Evolutionary conservation across 2,888 invertebrate genomes (phyloP).

Genomic region (Orthosia gracilis): DNA sequence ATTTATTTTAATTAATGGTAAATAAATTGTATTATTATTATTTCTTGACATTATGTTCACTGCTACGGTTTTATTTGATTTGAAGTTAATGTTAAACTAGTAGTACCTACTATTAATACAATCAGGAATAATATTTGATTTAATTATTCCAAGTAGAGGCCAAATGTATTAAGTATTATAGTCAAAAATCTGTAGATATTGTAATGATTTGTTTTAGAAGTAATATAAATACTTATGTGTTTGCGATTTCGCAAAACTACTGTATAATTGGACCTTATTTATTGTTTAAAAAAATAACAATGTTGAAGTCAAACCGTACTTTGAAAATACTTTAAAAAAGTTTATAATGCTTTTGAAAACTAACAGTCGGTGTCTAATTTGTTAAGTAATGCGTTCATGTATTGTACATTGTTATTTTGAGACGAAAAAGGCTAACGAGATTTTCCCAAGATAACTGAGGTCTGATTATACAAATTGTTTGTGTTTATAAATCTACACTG

Average conservation of each 20-base stretch:
- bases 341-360: too few relatives aligned
- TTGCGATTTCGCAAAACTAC: conserved; percentile 35
- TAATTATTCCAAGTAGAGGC: conserved; percentile 53
- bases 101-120: conserved; percentile 3
- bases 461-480: conserved; percentile 27
- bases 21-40: background rate
- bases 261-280: conserved; percentile 30
- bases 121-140: conserved; percentile 15
- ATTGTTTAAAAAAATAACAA: background rate
- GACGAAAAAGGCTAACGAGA: background rate
- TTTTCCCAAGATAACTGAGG: background rate
- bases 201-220: conserved; percentile 20
- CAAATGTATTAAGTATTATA: conserved; percentile 60
- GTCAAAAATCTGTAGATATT: conserved; percentile 40
- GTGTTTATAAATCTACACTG: conserved; percentile 30
- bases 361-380: too few relatives aligned
- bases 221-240: conserved; percentile 14
- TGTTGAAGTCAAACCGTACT: background rate
- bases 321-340: too few relatives aligned
- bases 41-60: background rate
- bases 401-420: background rate
- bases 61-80: background rate
- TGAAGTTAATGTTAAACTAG: background rate
- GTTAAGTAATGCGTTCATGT: background rate
- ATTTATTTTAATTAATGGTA: conserved; percentile 11